Conservation (phyloP, 2,797 vertebrate species). For the Argyrosomus regius region DNA sequence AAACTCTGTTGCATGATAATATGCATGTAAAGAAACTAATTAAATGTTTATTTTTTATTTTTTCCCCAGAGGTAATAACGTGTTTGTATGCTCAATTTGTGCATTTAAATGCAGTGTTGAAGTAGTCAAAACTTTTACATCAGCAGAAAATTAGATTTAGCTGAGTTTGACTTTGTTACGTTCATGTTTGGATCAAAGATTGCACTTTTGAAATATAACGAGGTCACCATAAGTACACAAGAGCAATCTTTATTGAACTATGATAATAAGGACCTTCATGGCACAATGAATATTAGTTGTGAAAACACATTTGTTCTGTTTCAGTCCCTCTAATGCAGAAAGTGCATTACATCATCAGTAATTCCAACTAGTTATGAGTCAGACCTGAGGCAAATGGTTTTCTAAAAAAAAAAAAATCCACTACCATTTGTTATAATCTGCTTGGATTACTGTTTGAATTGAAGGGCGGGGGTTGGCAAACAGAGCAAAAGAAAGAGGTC, state of each 20-base stretch:
- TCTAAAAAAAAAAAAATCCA: not conserved
- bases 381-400: constrained; percentile 12
- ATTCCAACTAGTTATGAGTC: constrained; percentile 15
- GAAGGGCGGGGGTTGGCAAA: not conserved
- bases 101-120: not conserved
- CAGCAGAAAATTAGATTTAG: not conserved
- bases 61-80: not conserved
- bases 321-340: constrained; percentile 4
- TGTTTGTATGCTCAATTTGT: no score
- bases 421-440: constrained; percentile 45
- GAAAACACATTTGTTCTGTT: not conserved
- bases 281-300: not conserved
- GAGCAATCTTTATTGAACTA: not conserved
- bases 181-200: not conserved
- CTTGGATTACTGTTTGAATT: constrained; percentile 49
- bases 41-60: not conserved
- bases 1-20: not conserved
- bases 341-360: constrained; percentile 42
- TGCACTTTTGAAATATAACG: not conserved
- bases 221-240: not conserved
- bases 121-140: not conserved
- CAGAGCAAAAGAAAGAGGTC: constrained; percentile 13
- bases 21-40: not conserved
- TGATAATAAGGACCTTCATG: not conserved
- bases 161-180: not conserved